These are phyloP conservation scores for Eristalis intricaria DNA, from an alignment of 2,888 invertebrate species.

Conservation along the genomic window DNA sequence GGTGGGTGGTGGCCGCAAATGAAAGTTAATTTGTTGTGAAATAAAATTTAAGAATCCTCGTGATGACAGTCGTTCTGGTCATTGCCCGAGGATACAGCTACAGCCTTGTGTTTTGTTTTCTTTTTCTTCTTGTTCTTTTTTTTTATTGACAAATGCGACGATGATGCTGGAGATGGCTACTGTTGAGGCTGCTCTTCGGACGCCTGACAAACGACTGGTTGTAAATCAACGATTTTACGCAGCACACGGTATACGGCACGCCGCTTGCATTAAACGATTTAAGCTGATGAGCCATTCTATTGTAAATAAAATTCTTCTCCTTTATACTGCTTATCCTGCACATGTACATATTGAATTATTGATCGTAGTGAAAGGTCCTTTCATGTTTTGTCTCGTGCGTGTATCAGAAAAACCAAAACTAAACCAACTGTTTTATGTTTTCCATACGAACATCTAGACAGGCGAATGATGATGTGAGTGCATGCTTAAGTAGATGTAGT, in stretches of 20 bases:
- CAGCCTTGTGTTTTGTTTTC: not conserved
- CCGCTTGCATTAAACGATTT: constrained; percentile 32
- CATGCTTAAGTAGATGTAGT: constrained; percentile 66
- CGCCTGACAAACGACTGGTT: constrained; percentile 36
- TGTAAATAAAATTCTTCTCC: constrained; percentile 47
- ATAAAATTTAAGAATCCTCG: constrained; percentile 50
- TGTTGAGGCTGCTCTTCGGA: not conserved
- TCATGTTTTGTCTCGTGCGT: constrained; percentile 2
- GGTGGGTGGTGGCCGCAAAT: constrained; percentile 23
- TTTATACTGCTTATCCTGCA: constrained; percentile 54
- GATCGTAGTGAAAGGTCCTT: constrained; percentile 38
- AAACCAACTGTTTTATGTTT: not conserved
- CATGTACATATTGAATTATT: constrained; percentile 60
- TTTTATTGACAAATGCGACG: not conserved
- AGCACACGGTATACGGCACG: constrained; percentile 16
- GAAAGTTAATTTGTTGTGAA: constrained; percentile 52
- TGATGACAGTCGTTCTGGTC: constrained; percentile 25
- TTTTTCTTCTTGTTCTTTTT: not conserved
- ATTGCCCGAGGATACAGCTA: not conserved
- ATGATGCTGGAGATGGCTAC: not conserved
- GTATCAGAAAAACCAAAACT: constrained; percentile 7
- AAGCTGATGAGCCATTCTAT: constrained; percentile 32
- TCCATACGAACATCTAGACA: constrained; percentile 15
- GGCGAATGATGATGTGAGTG: constrained; percentile 49
- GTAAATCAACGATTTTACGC: constrained; percentile 31